Percentiles rank a stretch among this genome's conserved stretches.
phyloP scores from a whole-genome alignment of 2,888 invertebrate genomes.

The Zygaena filipendulae region DNA sequence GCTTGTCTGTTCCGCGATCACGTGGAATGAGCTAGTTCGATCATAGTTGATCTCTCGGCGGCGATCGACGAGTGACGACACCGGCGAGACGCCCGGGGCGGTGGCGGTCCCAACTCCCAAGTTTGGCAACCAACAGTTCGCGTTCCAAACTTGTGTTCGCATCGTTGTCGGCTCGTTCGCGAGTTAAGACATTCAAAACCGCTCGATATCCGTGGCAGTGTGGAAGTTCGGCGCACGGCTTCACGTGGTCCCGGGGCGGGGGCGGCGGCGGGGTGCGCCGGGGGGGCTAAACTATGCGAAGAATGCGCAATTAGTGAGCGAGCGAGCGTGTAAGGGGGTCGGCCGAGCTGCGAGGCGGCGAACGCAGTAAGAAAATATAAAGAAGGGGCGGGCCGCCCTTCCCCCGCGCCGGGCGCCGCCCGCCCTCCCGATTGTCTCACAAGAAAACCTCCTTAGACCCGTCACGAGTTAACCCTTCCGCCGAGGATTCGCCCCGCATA shows the following conservation, averaged over 20 bases:
- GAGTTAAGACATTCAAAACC: slow-evolving; percentile 70
- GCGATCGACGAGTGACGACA: too few relatives aligned
- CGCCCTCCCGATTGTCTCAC: slow-evolving; percentile 65
- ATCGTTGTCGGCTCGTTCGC: slow-evolving; percentile 52
- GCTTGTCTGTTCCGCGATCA: too few relatives aligned
- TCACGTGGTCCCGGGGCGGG: slow-evolving; percentile 63
- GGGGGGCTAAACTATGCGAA: slow-evolving; percentile 93
- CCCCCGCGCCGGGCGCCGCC: slow-evolving; percentile 68
- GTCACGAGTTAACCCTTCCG: slow-evolving; percentile 62
- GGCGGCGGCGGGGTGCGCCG: slow-evolving; percentile 66
- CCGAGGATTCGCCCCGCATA: slow-evolving; percentile 57
- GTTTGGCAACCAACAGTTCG: slow-evolving; percentile 48
- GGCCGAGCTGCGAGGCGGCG: slow-evolving; percentile 67
- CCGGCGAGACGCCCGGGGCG: too few relatives aligned
- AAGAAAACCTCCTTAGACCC: slow-evolving; percentile 62
- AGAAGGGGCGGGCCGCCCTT: slow-evolving; percentile 71
- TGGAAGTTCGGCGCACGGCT: slow-evolving; percentile 67
- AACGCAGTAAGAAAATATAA: slow-evolving; percentile 77
- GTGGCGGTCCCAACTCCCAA: too few relatives aligned
- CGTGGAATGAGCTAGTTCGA: too few relatives aligned
- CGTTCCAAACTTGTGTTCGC: slow-evolving; percentile 40
- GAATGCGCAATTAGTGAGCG: slow-evolving; percentile 97
- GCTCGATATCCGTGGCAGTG: slow-evolving; percentile 67
- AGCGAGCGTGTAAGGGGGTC: slow-evolving; percentile 75
- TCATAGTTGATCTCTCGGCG: too few relatives aligned